These are phyloP conservation scores for Labeo rohita DNA, from an alignment of 2,113 vertebrate species.

Conservation along the genomic window DNA sequence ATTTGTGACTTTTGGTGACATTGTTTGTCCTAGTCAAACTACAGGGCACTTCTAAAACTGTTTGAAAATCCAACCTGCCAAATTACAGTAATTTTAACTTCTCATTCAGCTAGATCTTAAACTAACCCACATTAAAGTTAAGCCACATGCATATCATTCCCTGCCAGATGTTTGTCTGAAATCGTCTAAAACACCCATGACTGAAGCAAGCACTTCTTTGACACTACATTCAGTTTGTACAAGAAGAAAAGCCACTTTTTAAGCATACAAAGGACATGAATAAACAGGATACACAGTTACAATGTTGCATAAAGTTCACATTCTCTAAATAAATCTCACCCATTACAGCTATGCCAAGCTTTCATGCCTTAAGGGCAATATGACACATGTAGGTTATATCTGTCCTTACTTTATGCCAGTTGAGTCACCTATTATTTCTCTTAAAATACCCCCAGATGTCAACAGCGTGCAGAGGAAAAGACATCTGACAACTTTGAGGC, in stretches of 20 bases:
- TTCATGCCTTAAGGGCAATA: conserved; percentile 60
- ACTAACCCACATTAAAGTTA: background rate
- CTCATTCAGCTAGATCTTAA: background rate
- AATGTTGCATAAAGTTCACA: conserved; percentile 31
- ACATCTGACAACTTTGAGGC: background rate
- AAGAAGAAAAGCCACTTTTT: background rate
- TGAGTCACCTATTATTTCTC: conserved; percentile 34
- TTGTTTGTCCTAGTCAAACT: background rate
- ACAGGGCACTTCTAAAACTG: background rate
- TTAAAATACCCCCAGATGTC: conserved; percentile 11
- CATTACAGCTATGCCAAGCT: conserved; percentile 63
- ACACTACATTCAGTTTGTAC: background rate
- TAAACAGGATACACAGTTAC: conserved; percentile 50
- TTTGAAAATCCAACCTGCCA: background rate
- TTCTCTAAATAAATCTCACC: background rate
- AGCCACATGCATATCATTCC: conserved; percentile 6
- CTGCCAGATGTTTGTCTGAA: background rate
- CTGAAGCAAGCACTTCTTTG: background rate
- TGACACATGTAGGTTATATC: conserved; percentile 66
- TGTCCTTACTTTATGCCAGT: conserved; percentile 57
- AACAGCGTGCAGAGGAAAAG: background rate
- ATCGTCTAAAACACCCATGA: background rate
- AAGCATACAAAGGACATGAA: background rate
- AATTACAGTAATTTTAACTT: background rate
- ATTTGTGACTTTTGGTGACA: background rate